Evolutionary conservation across 1,140 invertebrate species (phyloP).

Genomic region (Euura saliciscinereae): DNA sequence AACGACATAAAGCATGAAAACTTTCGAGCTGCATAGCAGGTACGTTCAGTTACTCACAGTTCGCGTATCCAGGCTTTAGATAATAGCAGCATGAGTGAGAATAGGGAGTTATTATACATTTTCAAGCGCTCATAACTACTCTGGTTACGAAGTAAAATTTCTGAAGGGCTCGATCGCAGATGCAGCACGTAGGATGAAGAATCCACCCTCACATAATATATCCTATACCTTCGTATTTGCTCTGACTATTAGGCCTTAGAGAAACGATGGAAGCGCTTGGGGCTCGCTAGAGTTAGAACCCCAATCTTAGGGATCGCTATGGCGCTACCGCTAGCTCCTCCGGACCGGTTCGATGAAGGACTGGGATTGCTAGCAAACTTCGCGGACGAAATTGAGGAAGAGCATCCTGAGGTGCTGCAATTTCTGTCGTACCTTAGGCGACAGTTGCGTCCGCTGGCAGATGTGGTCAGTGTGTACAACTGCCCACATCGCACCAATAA

Average conservation of each 20-base stretch:
- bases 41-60: no score
- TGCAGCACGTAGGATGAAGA: background rate
- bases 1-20: no score
- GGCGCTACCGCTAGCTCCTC: slow-evolving; percentile 7
- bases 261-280: background rate
- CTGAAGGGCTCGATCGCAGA: no score
- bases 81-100: no score
- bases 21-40: no score
- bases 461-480: slow-evolving; percentile 10
- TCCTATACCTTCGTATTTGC: background rate
- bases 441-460: background rate
- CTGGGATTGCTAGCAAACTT: background rate
- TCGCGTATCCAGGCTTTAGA: no score
- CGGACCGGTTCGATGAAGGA: slow-evolving; percentile 6
- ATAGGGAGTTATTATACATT: no score
- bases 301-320: background rate
- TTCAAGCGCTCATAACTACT: no score
- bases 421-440: slow-evolving; percentile 3
- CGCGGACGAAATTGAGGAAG: background rate
- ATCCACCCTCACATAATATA: background rate
- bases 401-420: slow-evolving; percentile 3
- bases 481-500: slow-evolving; percentile 8
- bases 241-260: background rate
- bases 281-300: background rate
- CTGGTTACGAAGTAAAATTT: no score